Evolutionary conservation across 2,888 invertebrate genomes (phyloP), one percentile per base, ranked within the genome.

Genomic region (Brenthis daphne): DNA sequence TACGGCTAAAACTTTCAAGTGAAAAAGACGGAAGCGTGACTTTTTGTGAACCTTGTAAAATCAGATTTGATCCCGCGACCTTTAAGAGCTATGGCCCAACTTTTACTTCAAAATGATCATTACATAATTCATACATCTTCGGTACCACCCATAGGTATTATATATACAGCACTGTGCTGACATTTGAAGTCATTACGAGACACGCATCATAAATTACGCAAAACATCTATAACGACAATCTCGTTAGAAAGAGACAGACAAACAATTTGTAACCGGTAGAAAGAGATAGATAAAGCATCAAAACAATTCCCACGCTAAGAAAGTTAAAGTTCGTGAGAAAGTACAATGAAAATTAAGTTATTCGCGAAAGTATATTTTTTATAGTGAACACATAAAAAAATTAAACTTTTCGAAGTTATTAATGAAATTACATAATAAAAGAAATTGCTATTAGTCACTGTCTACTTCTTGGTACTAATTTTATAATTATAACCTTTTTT

Each of bases 291-390:
- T n/a, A 33, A n/a, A 43, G 12, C 16, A 65, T 48, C 33, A 57
- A 55, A 67, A 67, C 65, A 69, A 14, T 73, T 73, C 71, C 50
- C 72, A 73, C 73, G 72, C 50, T 54, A 67, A 69, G 86, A 87
- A 85, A 86, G 86, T 84, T 79, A 78, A 81, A 74, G 75, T 74
- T 79, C 83, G 84, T 86, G 85, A 80, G 86, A 86, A 83, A 73
- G 70, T 68, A 57, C 56, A 65, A 69, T 70, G 72, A 74, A 71
- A 75, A 78, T 74, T 69, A 75, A 75, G 74, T 74, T 71, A 73
- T 74, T 72, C 43, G 71, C 68, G 71, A 71, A 71, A 71, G 73
- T 54, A 37, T 43, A 13, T 16, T 43, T 63, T 63, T 63, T 63
- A 63, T 63, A 53, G 60, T 50, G 48, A 48, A 16, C 14, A 51